Conservation (phyloP, 1,140 invertebrate species). For the Ooceraea biroi region DNA sequence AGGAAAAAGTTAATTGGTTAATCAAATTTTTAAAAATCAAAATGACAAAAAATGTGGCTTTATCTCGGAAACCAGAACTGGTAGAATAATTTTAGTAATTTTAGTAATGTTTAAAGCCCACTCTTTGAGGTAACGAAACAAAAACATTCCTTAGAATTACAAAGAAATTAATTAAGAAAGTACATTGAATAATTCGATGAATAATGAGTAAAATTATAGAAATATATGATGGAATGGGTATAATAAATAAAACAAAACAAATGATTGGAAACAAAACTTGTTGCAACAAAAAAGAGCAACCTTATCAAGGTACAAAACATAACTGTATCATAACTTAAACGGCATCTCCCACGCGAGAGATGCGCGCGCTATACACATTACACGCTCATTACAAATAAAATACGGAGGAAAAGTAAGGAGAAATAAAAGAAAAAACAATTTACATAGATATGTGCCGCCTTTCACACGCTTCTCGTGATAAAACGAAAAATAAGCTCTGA, state of each 20-base stretch:
- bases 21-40: too few relatives aligned
- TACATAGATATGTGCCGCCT: constrained; percentile 45
- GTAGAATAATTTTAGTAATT: too few relatives aligned
- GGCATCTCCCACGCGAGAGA: constrained; percentile 37
- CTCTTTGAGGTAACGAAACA: neutral
- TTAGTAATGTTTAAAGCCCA: neutral
- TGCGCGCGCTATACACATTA: constrained; percentile 71
- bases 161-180: constrained; percentile 4
- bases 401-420: constrained; percentile 29
- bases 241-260: constrained; percentile 75
- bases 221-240: constrained; percentile 42
- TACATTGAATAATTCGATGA: neutral
- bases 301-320: constrained; percentile 80
- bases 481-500: constrained; percentile 65
- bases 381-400: constrained; percentile 55
- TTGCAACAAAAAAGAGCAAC: constrained; percentile 83
- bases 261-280: constrained; percentile 85
- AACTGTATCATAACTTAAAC: constrained; percentile 72
- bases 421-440: constrained; percentile 54
- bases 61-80: too few relatives aligned
- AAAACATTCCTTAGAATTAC: neutral
- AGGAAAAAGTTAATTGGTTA: too few relatives aligned
- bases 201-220: constrained; percentile 6
- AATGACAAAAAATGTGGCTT: too few relatives aligned
- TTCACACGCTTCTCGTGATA: constrained; percentile 45